Evolutionary conservation across 2,797 vertebrate genomes (phyloP).

Genomic region (Gambelia wislizenii): DNA sequence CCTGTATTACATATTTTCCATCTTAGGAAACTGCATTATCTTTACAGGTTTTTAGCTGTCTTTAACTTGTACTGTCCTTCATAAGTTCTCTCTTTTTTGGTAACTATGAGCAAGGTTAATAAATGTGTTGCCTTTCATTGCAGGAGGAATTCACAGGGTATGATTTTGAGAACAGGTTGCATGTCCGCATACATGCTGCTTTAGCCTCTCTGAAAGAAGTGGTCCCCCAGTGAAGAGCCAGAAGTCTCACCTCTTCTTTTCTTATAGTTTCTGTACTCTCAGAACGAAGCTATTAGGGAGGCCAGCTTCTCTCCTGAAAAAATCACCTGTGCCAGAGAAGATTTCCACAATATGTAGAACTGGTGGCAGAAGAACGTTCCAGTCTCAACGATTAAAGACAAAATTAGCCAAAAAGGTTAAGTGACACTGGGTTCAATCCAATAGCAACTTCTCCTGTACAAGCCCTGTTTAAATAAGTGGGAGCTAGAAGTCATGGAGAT

Average conservation of each 20-base stretch:
- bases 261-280: slow-evolving; percentile 76
- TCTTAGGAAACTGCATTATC: background rate
- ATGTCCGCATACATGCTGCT: slow-evolving; percentile 96
- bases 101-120: background rate
- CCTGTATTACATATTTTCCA: background rate
- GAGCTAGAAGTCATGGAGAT: background rate
- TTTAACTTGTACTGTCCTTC: background rate
- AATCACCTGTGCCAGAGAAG: slow-evolving; percentile 77
- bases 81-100: background rate
- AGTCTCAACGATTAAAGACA: slow-evolving; percentile 36
- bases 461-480: slow-evolving; percentile 10
- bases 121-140: slow-evolving; percentile 36
- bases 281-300: slow-evolving; percentile 73
- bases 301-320: slow-evolving; percentile 75
- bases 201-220: slow-evolving; percentile 89
- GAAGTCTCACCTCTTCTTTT: slow-evolving; percentile 46
- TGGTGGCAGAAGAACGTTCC: slow-evolving; percentile 58
- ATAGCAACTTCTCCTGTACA: slow-evolving; percentile 4
- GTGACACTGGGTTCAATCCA: slow-evolving; percentile 74
- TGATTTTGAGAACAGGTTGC: slow-evolving; percentile 98
- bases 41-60: background rate
- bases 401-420: slow-evolving; percentile 68
- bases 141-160: slow-evolving; percentile 96
- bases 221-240: slow-evolving; percentile 84
- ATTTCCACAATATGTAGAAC: slow-evolving; percentile 60